Conservation (phyloP, 2,888 invertebrate genomes). For the Callyntrura guangdongensis region DNA sequence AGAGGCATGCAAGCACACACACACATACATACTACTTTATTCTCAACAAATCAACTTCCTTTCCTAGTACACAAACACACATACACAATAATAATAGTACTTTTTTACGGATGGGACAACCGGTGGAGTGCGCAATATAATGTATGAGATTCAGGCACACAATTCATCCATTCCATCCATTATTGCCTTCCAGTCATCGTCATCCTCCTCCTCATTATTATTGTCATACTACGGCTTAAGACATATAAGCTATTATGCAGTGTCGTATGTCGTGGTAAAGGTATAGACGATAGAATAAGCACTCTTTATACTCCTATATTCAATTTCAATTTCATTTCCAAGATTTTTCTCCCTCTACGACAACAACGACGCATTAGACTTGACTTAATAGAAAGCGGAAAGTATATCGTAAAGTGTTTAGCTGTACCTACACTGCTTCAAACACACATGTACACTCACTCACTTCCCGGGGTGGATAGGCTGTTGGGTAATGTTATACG, state of each 20-base stretch:
- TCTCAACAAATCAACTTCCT: conserved; percentile 72
- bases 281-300: neutral
- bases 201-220: conserved; percentile 54
- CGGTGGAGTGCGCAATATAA: conserved; percentile 25
- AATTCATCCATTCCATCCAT: conserved; percentile 62
- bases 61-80: conserved; percentile 15
- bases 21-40: conserved; percentile 31
- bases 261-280: too few relatives aligned
- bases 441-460: neutral
- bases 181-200: conserved; percentile 71
- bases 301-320: neutral
- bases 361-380: neutral
- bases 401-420: conserved; percentile 17
- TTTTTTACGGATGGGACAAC: conserved; percentile 11
- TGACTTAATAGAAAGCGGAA: neutral
- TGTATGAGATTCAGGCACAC: conserved; percentile 48
- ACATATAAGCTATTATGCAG: neutral
- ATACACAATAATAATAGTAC: conserved; percentile 40
- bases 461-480: neutral
- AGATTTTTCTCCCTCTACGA: conserved; percentile 2
- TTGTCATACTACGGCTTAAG: conserved; percentile 22
- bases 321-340: conserved; percentile 29
- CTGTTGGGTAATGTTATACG: conserved; percentile 27
- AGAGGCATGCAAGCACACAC: conserved; percentile 33
- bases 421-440: neutral